Percentiles rank a stretch among this genome's conserved stretches.
Evolutionary conservation across 1,140 invertebrate species (phyloP).

Genomic region (Lethrus apterus): DNA sequence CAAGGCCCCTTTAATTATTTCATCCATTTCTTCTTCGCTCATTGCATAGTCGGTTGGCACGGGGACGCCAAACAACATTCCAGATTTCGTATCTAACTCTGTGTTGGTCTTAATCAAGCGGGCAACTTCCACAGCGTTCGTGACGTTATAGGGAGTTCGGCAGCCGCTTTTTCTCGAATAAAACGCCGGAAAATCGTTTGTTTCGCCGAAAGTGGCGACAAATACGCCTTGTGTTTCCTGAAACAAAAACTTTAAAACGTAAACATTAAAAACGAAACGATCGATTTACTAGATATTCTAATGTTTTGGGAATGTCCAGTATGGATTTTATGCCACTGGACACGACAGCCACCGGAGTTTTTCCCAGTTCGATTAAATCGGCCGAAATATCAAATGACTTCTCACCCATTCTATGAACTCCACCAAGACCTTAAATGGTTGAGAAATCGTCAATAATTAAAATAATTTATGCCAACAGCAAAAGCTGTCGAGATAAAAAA

Average conservation of each 20-base stretch:
- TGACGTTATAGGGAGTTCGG: constrained; percentile 61
- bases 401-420: constrained; percentile 87
- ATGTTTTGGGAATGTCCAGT: constrained; percentile 85
- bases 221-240: constrained; percentile 93
- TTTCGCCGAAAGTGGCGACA: constrained; percentile 66
- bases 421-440: constrained; percentile 62
- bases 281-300: constrained; percentile 80
- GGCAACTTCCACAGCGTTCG: constrained; percentile 59
- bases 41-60: constrained; percentile 68
- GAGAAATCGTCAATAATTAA: neutral
- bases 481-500: too few relatives aligned
- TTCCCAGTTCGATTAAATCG: constrained; percentile 85
- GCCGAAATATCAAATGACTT: constrained; percentile 87
- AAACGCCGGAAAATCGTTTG: constrained; percentile 78
- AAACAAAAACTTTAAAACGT: constrained; percentile 16
- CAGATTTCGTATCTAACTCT: constrained; percentile 56
- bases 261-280: neutral
- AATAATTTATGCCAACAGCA: too few relatives aligned
- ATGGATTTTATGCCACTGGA: constrained; percentile 97
- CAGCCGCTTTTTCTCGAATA: constrained; percentile 67
- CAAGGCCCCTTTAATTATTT: constrained; percentile 67
- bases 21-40: constrained; percentile 54
- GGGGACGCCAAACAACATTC: constrained; percentile 86
- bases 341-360: constrained; percentile 81
- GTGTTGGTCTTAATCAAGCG: constrained; percentile 53